Evolutionary conservation across 2,888 invertebrate genomes (phyloP).

Genomic region (Eubasilissa splendida): DNA sequence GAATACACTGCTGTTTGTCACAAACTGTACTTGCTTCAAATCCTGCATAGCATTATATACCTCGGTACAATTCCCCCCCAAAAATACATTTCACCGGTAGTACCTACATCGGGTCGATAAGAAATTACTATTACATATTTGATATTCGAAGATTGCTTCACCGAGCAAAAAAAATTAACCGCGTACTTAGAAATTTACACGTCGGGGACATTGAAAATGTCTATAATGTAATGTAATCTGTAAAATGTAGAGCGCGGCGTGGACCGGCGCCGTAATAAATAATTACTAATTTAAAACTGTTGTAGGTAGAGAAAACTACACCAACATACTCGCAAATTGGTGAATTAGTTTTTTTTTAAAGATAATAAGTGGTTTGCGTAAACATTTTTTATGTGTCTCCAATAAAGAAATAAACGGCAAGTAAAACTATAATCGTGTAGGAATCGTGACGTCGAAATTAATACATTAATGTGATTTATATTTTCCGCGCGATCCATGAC

Average conservation of each 20-base stretch:
- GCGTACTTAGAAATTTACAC: slow-evolving; percentile 25
- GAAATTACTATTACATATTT: slow-evolving; percentile 33
- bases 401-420: too few relatives aligned
- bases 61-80: slow-evolving; percentile 7
- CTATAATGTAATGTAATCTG: slow-evolving; percentile 3
- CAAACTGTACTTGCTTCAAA: slow-evolving; percentile 31
- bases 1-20: slow-evolving; percentile 1
- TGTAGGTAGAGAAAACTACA: too few relatives aligned
- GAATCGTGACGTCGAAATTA: too few relatives aligned
- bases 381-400: too few relatives aligned
- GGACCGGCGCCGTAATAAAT: too few relatives aligned
- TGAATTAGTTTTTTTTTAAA: too few relatives aligned
- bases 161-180: slow-evolving; percentile 18
- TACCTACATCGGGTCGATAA: neutral
- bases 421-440: too few relatives aligned
- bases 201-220: slow-evolving; percentile 31
- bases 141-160: slow-evolving; percentile 19
- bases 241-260: slow-evolving; percentile 2
- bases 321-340: too few relatives aligned
- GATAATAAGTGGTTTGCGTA: too few relatives aligned
- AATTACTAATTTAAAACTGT: too few relatives aligned
- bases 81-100: neutral
- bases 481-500: too few relatives aligned
- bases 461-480: too few relatives aligned
- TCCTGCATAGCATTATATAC: slow-evolving; percentile 23